These are phyloP conservation scores for Globia sparganii DNA, from an alignment of 2,888 invertebrate species.

Conservation along the genomic window DNA sequence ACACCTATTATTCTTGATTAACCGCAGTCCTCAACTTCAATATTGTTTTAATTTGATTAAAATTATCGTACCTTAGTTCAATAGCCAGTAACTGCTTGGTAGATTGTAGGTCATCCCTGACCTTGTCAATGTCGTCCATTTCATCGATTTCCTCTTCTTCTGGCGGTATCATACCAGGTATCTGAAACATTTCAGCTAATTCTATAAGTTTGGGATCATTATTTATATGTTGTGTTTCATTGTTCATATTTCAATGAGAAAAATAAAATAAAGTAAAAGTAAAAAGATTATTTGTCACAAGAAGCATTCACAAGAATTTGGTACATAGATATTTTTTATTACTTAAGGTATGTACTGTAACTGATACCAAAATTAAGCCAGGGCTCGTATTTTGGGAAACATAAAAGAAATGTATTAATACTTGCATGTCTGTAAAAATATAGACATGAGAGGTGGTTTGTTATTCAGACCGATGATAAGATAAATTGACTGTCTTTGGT, in stretches of 20 bases:
- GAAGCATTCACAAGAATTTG: too few relatives aligned
- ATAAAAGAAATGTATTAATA: too few relatives aligned
- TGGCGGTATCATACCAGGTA: conserved; percentile 67
- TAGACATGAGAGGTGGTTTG: background rate
- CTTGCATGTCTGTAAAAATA: too few relatives aligned
- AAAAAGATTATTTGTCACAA: too few relatives aligned
- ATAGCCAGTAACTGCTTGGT: conserved; percentile 97
- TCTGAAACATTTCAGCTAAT: conserved; percentile 50
- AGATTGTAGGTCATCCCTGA: conserved; percentile 97
- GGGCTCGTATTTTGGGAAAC: too few relatives aligned
- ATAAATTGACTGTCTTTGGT: background rate
- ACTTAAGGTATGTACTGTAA: too few relatives aligned
- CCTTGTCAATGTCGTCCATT: conserved; percentile 97
- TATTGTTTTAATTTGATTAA: background rate
- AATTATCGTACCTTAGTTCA: conserved; percentile 91
- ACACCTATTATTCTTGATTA: background rate
- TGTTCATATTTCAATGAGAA: background rate
- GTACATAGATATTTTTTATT: too few relatives aligned
- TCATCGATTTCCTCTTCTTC: conserved; percentile 94
- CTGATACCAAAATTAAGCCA: too few relatives aligned
- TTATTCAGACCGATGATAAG: background rate
- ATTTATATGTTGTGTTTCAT: background rate
- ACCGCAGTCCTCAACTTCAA: background rate
- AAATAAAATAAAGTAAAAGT: too few relatives aligned
- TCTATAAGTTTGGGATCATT: background rate